Percentiles rank a stretch among this genome's conserved stretches.
Conservation (phyloP, 2,888 invertebrate genomes). For the Disparrhopalites patrizii region DNA sequence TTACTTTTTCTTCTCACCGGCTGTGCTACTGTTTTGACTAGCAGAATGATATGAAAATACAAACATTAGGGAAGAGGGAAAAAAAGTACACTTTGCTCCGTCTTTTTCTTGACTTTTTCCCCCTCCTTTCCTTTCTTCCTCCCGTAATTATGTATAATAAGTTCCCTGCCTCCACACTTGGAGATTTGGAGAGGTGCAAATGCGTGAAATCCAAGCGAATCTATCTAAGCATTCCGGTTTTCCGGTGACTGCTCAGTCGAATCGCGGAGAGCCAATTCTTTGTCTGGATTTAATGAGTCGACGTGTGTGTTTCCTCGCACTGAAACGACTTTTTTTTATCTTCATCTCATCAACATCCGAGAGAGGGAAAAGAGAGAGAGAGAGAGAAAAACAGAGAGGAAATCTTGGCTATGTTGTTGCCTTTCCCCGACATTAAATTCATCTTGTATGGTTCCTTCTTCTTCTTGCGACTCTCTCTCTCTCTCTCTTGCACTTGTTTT, state of each 20-base stretch:
- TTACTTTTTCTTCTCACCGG: too few relatives aligned
- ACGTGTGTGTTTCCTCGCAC: constrained; percentile 42
- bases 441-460: too few relatives aligned
- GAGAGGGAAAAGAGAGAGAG: too few relatives aligned
- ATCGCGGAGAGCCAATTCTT: constrained; percentile 41
- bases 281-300: constrained; percentile 49
- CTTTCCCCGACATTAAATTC: constrained; percentile 24
- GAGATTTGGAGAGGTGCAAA: constrained; percentile 40
- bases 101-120: background rate
- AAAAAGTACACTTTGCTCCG: too few relatives aligned
- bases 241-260: constrained; percentile 30
- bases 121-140: too few relatives aligned
- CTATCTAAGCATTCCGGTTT: constrained; percentile 34
- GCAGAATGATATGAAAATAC: too few relatives aligned
- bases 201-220: constrained; percentile 44
- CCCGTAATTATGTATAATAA: background rate
- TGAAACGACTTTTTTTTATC: constrained; percentile 20
- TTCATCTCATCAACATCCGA: constrained; percentile 28
- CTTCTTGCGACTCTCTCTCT: background rate
- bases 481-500: background rate
- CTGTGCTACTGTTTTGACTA: too few relatives aligned
- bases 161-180: background rate
- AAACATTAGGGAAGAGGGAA: too few relatives aligned
- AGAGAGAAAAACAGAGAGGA: too few relatives aligned
- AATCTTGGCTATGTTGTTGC: constrained; percentile 21